Evolutionary conservation across 2,113 vertebrate genomes (phyloP).

Genomic region (Neolamprologus falcicula): DNA sequence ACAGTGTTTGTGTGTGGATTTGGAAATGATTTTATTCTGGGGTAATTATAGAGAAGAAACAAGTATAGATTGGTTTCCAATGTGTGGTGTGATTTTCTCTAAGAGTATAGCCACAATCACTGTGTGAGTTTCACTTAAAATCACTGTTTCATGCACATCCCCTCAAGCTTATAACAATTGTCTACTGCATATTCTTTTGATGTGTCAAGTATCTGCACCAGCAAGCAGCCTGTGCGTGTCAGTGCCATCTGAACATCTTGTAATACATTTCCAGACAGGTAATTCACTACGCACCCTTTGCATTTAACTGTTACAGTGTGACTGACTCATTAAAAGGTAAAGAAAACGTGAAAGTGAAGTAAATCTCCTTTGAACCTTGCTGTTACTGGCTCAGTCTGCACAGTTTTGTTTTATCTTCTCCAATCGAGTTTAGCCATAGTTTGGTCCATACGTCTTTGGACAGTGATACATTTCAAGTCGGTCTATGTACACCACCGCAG

Average conservation of each 20-base stretch:
- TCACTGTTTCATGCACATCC: background rate
- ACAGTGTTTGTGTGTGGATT: background rate
- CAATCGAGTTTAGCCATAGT: background rate
- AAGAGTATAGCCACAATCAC: background rate
- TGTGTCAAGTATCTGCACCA: background rate
- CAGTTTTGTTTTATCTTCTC: background rate
- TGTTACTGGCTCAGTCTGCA: background rate
- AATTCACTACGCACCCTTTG: background rate
- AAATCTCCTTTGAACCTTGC: background rate
- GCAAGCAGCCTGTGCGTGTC: background rate
- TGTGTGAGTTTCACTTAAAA: constrained; percentile 10
- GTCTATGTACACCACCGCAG: background rate
- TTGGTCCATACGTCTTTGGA: background rate
- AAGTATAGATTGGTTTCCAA: constrained; percentile 3
- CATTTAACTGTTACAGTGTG: background rate
- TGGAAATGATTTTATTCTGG: background rate
- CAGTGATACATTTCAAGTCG: accelerated
- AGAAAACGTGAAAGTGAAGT: background rate
- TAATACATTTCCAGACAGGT: background rate
- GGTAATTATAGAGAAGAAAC: constrained; percentile 1
- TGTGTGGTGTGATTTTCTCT: background rate
- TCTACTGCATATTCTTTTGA: constrained; percentile 21
- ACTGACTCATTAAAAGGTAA: background rate
- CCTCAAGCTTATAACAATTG: background rate
- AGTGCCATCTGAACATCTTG: background rate